These are phyloP conservation scores for Australoheros scitulus DNA, from an alignment of 2,113 vertebrate genomes.

Conservation along the genomic window DNA sequence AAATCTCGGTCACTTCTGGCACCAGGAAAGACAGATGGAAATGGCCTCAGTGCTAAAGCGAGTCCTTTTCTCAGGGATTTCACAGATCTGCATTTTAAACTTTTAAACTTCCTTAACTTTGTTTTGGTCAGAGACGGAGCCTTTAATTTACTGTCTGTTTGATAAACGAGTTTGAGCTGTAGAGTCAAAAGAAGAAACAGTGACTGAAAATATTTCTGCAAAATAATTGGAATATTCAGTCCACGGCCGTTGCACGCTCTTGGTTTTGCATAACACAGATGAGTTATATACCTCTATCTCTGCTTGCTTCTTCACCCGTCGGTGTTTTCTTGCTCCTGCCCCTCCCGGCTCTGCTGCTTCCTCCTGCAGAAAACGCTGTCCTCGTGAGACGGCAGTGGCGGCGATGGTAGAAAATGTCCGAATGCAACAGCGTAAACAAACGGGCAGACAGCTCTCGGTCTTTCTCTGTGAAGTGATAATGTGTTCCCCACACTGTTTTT, in stretches of 20 bases:
- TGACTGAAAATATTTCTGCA: neutral
- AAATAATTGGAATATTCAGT: constrained; percentile 26
- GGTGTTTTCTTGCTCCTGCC: constrained; percentile 42
- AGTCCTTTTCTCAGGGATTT: too few species aligned
- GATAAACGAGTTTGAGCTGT: neutral
- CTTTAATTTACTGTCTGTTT: neutral
- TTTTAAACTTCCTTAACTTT: neutral
- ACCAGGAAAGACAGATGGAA: too few species aligned
- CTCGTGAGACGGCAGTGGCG: constrained; percentile 65
- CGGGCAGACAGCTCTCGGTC: constrained; percentile 68
- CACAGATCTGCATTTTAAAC: too few species aligned
- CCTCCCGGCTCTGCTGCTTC: constrained; percentile 46
- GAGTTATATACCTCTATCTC: constrained; percentile 22
- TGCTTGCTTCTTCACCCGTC: constrained; percentile 26
- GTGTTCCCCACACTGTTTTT: constrained; percentile 76
- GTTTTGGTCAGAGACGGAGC: neutral
- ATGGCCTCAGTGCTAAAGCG: neutral
- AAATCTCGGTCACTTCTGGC: neutral
- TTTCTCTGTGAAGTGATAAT: constrained; percentile 82
- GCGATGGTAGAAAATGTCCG: constrained; percentile 77
- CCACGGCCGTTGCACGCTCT: neutral
- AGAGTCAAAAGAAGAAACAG: neutral
- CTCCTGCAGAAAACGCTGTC: constrained; percentile 47
- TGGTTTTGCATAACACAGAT: constrained; percentile 43
- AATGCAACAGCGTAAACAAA: constrained; percentile 76